Conservation (phyloP, 2,797 vertebrate species). For the Hoplostethus mediterraneus region DNA sequence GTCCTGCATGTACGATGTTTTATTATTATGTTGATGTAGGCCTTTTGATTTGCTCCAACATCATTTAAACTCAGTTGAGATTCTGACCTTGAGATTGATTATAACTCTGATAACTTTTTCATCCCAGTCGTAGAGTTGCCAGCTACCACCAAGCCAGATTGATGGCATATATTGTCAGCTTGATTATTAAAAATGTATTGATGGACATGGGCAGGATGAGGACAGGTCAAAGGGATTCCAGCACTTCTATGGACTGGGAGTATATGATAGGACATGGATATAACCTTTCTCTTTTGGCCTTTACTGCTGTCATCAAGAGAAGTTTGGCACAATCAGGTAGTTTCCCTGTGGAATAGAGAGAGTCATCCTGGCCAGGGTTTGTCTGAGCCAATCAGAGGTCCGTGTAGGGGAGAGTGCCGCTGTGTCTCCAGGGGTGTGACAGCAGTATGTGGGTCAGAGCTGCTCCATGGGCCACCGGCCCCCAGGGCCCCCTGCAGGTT, state of each 20-base stretch:
- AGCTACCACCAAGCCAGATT: conserved; percentile 7
- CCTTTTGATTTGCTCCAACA: background rate
- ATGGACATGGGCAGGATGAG: conserved; percentile 2
- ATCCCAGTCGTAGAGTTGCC: background rate
- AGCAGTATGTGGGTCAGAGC: conserved; percentile 88
- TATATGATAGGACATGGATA: conserved; percentile 32
- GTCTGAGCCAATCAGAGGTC: conserved; percentile 71
- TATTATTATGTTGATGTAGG: background rate
- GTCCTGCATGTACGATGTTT: background rate
- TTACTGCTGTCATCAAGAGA: conserved; percentile 61
- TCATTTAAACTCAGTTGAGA: background rate
- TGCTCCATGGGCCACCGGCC: conserved; percentile 84
- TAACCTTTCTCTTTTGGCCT: conserved; percentile 52
- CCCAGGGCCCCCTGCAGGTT: conserved; percentile 85
- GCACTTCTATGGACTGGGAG: conserved; percentile 16
- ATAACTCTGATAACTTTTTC: background rate
- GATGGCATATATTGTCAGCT: conserved; percentile 13
- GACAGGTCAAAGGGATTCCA: conserved; percentile 17
- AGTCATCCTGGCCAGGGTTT: conserved; percentile 54
- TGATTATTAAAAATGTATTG: conserved; percentile 18
- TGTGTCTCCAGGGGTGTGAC: conserved; percentile 90
- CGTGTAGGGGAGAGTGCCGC: conserved; percentile 63
- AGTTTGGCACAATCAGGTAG: conserved; percentile 72
- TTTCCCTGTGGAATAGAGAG: conserved; percentile 64
- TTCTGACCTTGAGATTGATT: conserved; percentile 1